These are phyloP conservation scores for Drosophila barbarae DNA, from an alignment of 2,888 invertebrate species.

Conservation along the genomic window DNA sequence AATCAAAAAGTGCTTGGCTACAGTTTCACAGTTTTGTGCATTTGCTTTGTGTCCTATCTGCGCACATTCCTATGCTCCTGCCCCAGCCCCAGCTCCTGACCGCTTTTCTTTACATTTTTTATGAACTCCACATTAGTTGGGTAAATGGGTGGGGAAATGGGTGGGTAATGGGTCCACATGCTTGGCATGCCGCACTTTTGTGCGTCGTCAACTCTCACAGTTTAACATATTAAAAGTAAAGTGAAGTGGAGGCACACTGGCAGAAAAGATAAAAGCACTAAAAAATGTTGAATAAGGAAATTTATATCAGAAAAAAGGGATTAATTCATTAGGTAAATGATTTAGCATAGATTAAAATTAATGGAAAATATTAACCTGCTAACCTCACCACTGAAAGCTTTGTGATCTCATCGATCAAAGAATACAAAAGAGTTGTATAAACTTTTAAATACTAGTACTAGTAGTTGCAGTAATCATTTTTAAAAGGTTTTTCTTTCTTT, in stretches of 20 bases:
- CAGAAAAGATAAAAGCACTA: neutral
- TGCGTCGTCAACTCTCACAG: constrained; percentile 58
- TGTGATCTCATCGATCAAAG: no score
- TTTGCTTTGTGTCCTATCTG: constrained; percentile 65
- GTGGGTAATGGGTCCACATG: constrained; percentile 62
- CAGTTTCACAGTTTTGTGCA: constrained; percentile 72
- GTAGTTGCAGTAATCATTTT: neutral
- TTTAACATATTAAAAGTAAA: constrained; percentile 72
- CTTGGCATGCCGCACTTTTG: constrained; percentile 70
- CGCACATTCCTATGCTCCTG: constrained; percentile 17
- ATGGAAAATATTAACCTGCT: no score
- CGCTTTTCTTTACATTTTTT: constrained; percentile 47
- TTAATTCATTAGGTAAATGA: no score
- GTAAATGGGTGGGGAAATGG: constrained; percentile 4
- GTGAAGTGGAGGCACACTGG: constrained; percentile 41
- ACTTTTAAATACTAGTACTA: no score
- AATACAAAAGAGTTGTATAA: no score
- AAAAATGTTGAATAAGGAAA: neutral
- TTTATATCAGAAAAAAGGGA: neutral
- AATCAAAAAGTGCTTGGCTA: constrained; percentile 74
- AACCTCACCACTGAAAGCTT: no score
- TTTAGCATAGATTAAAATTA: no score
- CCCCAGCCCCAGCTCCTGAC: constrained; percentile 9
- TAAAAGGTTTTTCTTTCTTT: neutral
- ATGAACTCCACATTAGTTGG: constrained; percentile 53